Base-by-base conservation (phyloP, 2,113 vertebrate genomes). In the Microtus montanus region DNA sequence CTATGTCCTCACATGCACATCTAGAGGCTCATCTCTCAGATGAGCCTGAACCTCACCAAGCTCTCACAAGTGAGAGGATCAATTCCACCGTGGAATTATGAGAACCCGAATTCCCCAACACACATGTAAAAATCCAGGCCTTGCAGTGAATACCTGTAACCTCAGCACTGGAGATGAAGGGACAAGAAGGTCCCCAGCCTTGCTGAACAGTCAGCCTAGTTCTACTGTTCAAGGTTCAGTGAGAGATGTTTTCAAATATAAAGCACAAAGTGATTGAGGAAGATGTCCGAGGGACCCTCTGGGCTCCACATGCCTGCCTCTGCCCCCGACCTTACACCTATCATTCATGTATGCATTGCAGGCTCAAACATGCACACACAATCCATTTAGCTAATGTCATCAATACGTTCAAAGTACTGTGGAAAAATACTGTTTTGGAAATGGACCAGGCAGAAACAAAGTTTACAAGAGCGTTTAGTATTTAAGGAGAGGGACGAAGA, bases 301-400 rank as follows among this genome's bases (percentile, higher is more conserved):
- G 13, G 54, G 7, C 24, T 30, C n/a, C n/a, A 44, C 61, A 64
- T 19, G 8, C 9, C 10, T 66, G 63, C 20, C 12, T 41, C 12
- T 7, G 2, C 7, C 26, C 35, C 28, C 5, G 26, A 30, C 38
- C 8, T 47, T 5, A 33, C 9, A 7, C 4, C n/a, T 26, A 41
- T 44, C 7, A 12, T 12, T 66, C 52, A 66, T 68, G 41, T 20
- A 47, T 35, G 2, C 14, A 85, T 47, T 22, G 30, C 17, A 85
- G 22, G n/a, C 83, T 66, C 28, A 47, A 38, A 84, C 9, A 20
- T 64, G 38, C 38, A 44, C 41, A 63, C 78, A 88, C 47, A 41
- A 61, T 22, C 41, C 1, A 86, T n/a, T 86, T 68, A 91, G 89
- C 73, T 90, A 30, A 63, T 87, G 93, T 87, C 13, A 84, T 83